Evolutionary conservation across 2,888 invertebrate species (phyloP).

Genomic region (Chymomyza amoena): DNA sequence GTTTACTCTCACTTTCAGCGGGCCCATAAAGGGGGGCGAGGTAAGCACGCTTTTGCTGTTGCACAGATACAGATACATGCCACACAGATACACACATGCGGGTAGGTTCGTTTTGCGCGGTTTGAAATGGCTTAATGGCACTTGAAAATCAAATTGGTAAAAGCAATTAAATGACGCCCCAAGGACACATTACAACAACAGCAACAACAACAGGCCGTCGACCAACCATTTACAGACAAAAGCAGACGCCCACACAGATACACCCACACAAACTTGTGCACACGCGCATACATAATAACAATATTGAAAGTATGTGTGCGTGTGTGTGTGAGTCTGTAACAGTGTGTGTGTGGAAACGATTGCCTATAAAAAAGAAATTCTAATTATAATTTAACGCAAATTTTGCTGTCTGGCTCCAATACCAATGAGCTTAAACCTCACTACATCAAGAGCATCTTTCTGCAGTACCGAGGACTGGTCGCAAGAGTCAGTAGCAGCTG

Average conservation of each 20-base stretch:
- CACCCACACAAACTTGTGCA: constrained; percentile 15
- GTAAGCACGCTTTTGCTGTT: too few species aligned
- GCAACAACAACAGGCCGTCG: constrained; percentile 31
- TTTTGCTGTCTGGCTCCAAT: constrained; percentile 47
- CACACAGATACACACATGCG: background rate
- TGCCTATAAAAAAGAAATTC: constrained; percentile 75
- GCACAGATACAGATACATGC: too few species aligned
- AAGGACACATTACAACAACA: constrained; percentile 77
- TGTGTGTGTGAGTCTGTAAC: background rate
- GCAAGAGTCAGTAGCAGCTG: too few species aligned
- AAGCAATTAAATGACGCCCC: constrained; percentile 79
- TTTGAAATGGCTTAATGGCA: constrained; percentile 75
- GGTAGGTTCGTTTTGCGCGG: constrained; percentile 27
- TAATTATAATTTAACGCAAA: constrained; percentile 74
- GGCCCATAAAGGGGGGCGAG: constrained; percentile 46
- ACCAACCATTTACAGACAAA: constrained; percentile 5
- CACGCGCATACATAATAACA: background rate
- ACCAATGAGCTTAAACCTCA: background rate
- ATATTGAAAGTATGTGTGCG: constrained; percentile 8
- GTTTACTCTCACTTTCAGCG: constrained; percentile 60
- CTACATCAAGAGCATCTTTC: background rate
- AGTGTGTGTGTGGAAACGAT: constrained; percentile 40
- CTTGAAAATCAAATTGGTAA: constrained; percentile 77
- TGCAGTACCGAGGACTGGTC: background rate
- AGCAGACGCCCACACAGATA: constrained; percentile 28